phyloP scores from a whole-genome alignment of 53 echinoderm and acorn worm species.

The Luidia sarsii region DNA sequence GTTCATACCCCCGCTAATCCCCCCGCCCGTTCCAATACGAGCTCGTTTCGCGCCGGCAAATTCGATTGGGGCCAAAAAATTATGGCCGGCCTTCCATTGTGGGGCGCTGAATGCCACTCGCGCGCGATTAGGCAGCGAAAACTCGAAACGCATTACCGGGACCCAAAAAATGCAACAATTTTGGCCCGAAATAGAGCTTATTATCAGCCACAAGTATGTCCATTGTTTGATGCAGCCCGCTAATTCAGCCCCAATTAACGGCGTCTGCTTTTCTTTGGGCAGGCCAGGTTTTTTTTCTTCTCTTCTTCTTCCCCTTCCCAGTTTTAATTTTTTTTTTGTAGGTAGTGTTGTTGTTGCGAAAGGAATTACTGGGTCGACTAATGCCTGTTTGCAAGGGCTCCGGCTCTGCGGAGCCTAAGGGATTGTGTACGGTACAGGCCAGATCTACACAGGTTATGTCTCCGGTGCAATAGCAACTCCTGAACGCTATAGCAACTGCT shows the following conservation, averaged over 20 bases:
- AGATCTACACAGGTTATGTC: too few species aligned
- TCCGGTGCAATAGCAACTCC: too few species aligned
- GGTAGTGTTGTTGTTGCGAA: constrained; percentile 27
- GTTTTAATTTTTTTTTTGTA: too few species aligned
- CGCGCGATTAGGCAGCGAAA: constrained; percentile 44
- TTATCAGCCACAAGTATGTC: constrained; percentile 54
- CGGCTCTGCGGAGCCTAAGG: too few species aligned
- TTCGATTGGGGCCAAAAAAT: constrained; percentile 9
- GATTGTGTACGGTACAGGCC: too few species aligned
- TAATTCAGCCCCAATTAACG: constrained; percentile 35
- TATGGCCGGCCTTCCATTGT: constrained; percentile 5
- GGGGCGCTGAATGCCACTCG: constrained; percentile 3
- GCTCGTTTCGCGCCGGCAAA: neutral
- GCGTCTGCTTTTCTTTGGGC: constrained; percentile 1
- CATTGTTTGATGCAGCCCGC: constrained; percentile 46
- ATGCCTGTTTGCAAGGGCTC: constrained; percentile 3
- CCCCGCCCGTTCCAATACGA: constrained; percentile 4
- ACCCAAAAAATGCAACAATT: constrained; percentile 57
- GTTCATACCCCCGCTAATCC: constrained; percentile 23
- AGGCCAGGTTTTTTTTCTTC: neutral
- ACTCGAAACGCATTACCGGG: constrained; percentile 46
- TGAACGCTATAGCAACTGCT: too few species aligned
- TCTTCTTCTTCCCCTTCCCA: neutral
- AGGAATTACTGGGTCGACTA: constrained; percentile 35
- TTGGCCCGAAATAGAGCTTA: constrained; percentile 47